A percentile compares a stretch with the other conserved stretches of the same genome.
Evolutionary conservation across 2,797 vertebrate species (phyloP).

Genomic region (Fringilla coelebs): DNA sequence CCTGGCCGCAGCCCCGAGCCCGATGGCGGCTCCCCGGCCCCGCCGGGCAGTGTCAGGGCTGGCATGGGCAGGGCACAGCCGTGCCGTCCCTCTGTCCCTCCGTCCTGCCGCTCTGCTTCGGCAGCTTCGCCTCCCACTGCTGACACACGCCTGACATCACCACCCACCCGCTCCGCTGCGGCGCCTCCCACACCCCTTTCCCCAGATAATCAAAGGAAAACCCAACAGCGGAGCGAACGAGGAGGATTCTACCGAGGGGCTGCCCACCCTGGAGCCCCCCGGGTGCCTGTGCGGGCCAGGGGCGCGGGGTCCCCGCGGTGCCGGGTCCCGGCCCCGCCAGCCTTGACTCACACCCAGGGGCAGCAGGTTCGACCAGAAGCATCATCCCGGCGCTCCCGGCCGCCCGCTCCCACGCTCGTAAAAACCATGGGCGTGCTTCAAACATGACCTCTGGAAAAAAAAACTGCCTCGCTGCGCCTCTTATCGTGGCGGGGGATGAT

Average conservation of each 20-base stretch:
- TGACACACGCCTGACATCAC: constrained; percentile 83
- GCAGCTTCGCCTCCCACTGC: constrained; percentile 73
- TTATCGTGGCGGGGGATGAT: constrained; percentile 28
- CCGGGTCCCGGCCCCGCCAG: neutral
- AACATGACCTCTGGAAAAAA: constrained; percentile 37
- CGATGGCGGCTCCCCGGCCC: neutral
- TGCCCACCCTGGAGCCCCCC: neutral
- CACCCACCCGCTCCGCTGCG: neutral
- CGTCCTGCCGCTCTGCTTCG: constrained; percentile 76
- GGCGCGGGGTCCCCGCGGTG: neutral
- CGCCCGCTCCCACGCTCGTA: constrained; percentile 64
- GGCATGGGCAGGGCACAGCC: neutral
- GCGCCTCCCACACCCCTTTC: constrained; percentile 51
- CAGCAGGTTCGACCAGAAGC: constrained; percentile 73
- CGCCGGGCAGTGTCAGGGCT: neutral
- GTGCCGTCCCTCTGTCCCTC: neutral
- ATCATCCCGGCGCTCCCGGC: neutral
- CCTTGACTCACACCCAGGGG: constrained; percentile 14
- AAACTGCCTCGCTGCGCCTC: neutral
- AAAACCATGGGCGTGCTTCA: constrained; percentile 51
- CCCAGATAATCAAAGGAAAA: neutral
- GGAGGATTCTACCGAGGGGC: neutral
- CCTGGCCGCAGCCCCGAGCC: neutral
- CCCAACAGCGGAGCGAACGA: fast-evolving
- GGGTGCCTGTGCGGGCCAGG: fast-evolving